A percentile compares a stretch with the other conserved stretches of the same genome.
Evolutionary conservation across 2,113 vertebrate species (phyloP).

Genomic region (Mugil cephalus): DNA sequence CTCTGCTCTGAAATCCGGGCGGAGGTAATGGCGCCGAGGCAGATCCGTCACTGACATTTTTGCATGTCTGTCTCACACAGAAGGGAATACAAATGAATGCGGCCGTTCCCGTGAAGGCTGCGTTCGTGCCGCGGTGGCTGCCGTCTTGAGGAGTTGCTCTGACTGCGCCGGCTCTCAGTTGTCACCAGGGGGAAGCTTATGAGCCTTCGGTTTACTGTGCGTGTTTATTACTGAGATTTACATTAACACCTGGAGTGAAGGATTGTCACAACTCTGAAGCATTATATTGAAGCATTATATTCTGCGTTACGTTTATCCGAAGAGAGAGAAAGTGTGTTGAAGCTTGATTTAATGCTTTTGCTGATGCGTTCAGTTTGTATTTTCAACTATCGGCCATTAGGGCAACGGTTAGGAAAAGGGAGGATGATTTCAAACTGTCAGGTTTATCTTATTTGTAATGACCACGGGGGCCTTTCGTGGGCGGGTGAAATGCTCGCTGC

Average conservation of each 20-base stretch:
- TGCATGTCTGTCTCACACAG: constrained; percentile 35
- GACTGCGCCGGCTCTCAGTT: constrained; percentile 24
- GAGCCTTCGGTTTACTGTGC: constrained; percentile 14
- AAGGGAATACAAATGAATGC: constrained; percentile 57
- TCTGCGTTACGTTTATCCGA: constrained; percentile 22
- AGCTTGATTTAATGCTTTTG: constrained; percentile 23
- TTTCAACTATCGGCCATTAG: no score
- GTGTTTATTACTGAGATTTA: constrained; percentile 36
- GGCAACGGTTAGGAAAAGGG: neutral
- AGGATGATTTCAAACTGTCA: constrained; percentile 50
- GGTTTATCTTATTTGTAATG: constrained; percentile 60
- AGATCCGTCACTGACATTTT: constrained; percentile 64
- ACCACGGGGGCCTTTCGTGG: constrained; percentile 19
- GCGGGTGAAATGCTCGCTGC: constrained; percentile 41
- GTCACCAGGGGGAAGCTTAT: constrained; percentile 30
- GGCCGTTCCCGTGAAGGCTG: constrained; percentile 1
- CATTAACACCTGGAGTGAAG: constrained; percentile 40
- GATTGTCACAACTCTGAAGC: constrained; percentile 25
- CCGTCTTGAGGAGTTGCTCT: constrained; percentile 23
- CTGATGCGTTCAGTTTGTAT: constrained; percentile 20
- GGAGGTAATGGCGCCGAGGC: constrained; percentile 56
- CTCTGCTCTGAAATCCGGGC: constrained; percentile 36
- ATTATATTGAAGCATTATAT: constrained; percentile 36
- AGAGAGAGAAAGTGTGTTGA: neutral
- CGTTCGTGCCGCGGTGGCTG: neutral